Conservation (phyloP, 2,797 vertebrate genomes). For the Phrynocephalus vlangalii region DNA sequence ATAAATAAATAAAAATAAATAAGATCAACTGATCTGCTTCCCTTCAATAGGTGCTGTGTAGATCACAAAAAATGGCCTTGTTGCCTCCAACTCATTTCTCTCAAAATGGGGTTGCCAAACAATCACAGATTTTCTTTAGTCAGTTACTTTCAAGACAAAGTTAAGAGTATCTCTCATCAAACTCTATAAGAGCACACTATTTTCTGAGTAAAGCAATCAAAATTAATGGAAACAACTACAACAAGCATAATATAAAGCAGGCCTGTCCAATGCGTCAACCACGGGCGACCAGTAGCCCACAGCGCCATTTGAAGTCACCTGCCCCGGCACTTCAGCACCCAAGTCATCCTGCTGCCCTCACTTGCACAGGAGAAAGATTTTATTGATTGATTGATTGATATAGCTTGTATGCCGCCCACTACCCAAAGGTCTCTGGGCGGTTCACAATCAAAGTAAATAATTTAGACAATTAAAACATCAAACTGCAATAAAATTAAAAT, state of each 20-base stretch:
- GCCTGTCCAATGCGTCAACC: not conserved
- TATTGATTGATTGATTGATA: too few species aligned
- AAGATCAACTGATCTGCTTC: conserved; percentile 7
- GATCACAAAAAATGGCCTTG: not conserved
- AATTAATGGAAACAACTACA: conserved; percentile 26
- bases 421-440: too few species aligned
- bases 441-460: too few species aligned
- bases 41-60: conserved; percentile 1
- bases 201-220: not conserved
- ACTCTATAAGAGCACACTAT: not conserved
- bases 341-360: too few species aligned
- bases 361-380: too few species aligned
- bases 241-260: conserved; percentile 21
- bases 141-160: not conserved
- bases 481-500: too few species aligned
- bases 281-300: too few species aligned
- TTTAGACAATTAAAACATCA: too few species aligned
- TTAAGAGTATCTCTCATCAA: not conserved
- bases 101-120: not conserved
- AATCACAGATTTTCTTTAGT: too few species aligned
- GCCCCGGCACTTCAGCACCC: too few species aligned
- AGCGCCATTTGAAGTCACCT: too few species aligned
- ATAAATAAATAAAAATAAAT: not conserved
- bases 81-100: not conserved
- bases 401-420: too few species aligned